phyloP scores from a whole-genome alignment of 1,140 invertebrate genomes.

The Brachystomella parvula region DNA sequence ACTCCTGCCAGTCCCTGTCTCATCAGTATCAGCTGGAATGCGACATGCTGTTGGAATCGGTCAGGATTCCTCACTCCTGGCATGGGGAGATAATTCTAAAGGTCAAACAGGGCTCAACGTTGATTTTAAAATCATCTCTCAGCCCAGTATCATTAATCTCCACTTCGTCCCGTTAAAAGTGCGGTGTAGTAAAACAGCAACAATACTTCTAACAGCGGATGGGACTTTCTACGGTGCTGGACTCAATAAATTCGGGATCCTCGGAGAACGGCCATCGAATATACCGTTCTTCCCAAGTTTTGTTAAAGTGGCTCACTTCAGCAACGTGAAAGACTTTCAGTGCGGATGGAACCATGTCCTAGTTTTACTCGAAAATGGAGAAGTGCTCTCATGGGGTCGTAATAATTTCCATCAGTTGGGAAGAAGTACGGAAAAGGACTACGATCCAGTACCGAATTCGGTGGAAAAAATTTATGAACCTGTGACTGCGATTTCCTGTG shows the following conservation, averaged over 20 bases:
- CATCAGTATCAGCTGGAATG: conserved; percentile 19
- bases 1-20: not conserved
- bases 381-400: conserved; percentile 30
- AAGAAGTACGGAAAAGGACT: not conserved
- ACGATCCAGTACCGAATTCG: conserved; percentile 18
- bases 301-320: not conserved
- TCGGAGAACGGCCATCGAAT: not conserved
- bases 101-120: conserved; percentile 8
- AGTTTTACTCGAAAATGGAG: conserved; percentile 26
- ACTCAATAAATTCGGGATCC: conserved; percentile 27
- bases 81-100: conserved; percentile 35
- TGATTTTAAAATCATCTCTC: not conserved
- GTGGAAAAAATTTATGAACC: conserved; percentile 26
- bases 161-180: conserved; percentile 15
- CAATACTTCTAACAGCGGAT: conserved; percentile 17
- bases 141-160: conserved; percentile 1
- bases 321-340: conserved; percentile 23
- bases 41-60: conserved; percentile 27
- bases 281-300: not conserved
- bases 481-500: conserved; percentile 24
- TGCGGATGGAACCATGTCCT: conserved; percentile 35
- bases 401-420: conserved; percentile 36
- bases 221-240: conserved; percentile 32
- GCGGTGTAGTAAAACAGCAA: conserved; percentile 29
- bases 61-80: not conserved